Evolutionary conservation across 2,888 invertebrate species (phyloP).

Genomic region (Nomada lathburiana): DNA sequence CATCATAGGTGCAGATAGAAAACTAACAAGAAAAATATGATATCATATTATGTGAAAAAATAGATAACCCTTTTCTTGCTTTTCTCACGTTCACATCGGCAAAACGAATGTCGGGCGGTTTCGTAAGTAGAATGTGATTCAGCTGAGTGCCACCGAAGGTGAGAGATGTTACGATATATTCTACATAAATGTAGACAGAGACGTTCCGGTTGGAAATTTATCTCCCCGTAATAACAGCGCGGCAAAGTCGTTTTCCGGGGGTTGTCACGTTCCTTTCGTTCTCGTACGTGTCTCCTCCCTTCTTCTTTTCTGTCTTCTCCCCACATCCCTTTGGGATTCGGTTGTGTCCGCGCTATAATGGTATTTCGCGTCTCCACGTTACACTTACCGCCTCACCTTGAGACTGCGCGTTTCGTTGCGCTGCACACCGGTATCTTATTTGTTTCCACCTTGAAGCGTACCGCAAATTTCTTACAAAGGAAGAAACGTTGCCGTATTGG

Average conservation of each 20-base stretch:
- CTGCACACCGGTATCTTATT: slow-evolving; percentile 67
- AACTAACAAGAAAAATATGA: not conserved
- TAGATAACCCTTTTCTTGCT: slow-evolving; percentile 3
- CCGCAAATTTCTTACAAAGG: slow-evolving; percentile 47
- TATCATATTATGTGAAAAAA: not conserved
- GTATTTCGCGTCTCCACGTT: slow-evolving; percentile 81
- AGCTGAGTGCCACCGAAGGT: slow-evolving; percentile 45
- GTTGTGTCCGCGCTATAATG: slow-evolving; percentile 82
- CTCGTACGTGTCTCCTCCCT: slow-evolving; percentile 64
- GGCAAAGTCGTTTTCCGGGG: slow-evolving; percentile 74
- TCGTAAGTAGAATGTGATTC: slow-evolving; percentile 49
- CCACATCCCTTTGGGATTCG: slow-evolving; percentile 73
- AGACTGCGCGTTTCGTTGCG: slow-evolving; percentile 61
- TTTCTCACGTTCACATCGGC: slow-evolving; percentile 6
- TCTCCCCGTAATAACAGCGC: slow-evolving; percentile 75
- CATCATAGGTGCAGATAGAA: too few species aligned
- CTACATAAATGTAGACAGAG: slow-evolving; percentile 65
- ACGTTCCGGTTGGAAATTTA: slow-evolving; percentile 74
- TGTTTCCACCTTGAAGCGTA: slow-evolving; percentile 65
- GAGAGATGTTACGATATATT: slow-evolving; percentile 60
- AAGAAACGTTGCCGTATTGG: slow-evolving; percentile 23
- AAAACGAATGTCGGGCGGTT: slow-evolving; percentile 27
- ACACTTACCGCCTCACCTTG: slow-evolving; percentile 70
- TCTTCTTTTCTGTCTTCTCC: slow-evolving; percentile 44
- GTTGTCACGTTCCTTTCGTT: slow-evolving; percentile 76